Evolutionary conservation across 2,888 invertebrate species (phyloP).

Genomic region (Brachynemurus nebulosus): DNA sequence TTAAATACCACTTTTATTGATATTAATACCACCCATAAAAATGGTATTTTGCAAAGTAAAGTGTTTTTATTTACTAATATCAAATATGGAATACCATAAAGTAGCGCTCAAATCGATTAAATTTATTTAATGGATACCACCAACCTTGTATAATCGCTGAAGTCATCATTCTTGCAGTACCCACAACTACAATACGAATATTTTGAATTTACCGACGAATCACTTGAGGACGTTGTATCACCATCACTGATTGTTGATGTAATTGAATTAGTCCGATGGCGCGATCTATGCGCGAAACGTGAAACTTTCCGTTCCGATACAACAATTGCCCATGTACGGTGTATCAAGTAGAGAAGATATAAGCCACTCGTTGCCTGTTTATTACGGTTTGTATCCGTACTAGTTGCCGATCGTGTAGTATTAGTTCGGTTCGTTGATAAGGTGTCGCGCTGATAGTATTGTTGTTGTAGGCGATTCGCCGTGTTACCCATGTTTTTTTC

Average conservation of each 20-base stretch:
- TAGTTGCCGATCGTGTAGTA: neutral
- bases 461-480: neutral
- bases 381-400: conserved; percentile 1
- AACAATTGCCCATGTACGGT: conserved; percentile 8
- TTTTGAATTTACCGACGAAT: neutral
- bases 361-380: conserved; percentile 3
- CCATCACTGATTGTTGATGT: conserved; percentile 1
- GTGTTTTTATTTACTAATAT: too few species aligned
- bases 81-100: too few species aligned
- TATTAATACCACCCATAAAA: too few species aligned
- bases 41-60: too few species aligned
- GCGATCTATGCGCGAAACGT: neutral
- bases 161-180: conserved; percentile 3
- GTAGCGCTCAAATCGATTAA: too few species aligned
- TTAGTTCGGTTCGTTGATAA: neutral
- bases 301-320: conserved; percentile 4
- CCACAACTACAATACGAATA: conserved; percentile 6
- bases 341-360: conserved; percentile 7
- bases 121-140: neutral
- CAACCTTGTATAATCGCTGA: conserved; percentile 9
- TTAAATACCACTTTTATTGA: too few species aligned
- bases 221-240: neutral
- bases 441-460: neutral
- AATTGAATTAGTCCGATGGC: neutral
- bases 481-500: too few species aligned